A percentile compares a stretch with the other conserved stretches of the same genome.
Evolutionary conservation across 2,888 invertebrate genomes (phyloP).

Genomic region (Papilio protenor): DNA sequence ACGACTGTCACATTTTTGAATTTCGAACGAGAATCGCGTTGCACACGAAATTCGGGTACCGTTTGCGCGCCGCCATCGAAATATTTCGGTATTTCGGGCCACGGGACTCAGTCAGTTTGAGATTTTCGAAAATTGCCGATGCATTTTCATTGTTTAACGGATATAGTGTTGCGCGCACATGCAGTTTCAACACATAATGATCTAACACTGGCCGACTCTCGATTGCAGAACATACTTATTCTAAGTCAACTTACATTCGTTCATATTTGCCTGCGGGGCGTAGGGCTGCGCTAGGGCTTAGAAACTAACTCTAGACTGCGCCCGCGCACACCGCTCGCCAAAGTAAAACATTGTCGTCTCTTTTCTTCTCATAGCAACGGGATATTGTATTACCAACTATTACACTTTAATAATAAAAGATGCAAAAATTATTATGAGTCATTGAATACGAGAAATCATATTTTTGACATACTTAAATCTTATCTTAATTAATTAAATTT

Average conservation of each 20-base stretch:
- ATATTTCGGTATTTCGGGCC: conserved; percentile 47
- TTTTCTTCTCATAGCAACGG: conserved; percentile 32
- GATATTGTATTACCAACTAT: conserved; percentile 42
- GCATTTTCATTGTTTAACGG: conserved; percentile 74
- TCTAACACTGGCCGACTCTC: conserved; percentile 83
- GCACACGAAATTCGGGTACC: conserved; percentile 50
- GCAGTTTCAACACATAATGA: conserved; percentile 84
- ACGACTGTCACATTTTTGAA: conserved; percentile 63
- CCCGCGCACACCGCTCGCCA: conserved; percentile 48
- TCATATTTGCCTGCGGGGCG: conserved; percentile 84
- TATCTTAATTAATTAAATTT: neutral
- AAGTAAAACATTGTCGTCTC: conserved; percentile 45
- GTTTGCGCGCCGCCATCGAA: conserved; percentile 57
- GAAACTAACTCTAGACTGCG: conserved; percentile 54
- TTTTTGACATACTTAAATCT: neutral
- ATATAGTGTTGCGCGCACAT: conserved; percentile 76
- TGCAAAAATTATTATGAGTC: conserved; percentile 7
- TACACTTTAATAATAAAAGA: conserved; percentile 21
- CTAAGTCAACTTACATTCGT: conserved; percentile 85
- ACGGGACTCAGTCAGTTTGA: conserved; percentile 50
- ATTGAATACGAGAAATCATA: neutral
- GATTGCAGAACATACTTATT: conserved; percentile 85
- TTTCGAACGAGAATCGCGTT: conserved; percentile 48
- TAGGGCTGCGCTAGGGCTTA: conserved; percentile 79
- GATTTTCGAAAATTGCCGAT: conserved; percentile 60